These are phyloP conservation scores for Panthera leo DNA, from an alignment of 2,113 vertebrate species.

Conservation along the genomic window DNA sequence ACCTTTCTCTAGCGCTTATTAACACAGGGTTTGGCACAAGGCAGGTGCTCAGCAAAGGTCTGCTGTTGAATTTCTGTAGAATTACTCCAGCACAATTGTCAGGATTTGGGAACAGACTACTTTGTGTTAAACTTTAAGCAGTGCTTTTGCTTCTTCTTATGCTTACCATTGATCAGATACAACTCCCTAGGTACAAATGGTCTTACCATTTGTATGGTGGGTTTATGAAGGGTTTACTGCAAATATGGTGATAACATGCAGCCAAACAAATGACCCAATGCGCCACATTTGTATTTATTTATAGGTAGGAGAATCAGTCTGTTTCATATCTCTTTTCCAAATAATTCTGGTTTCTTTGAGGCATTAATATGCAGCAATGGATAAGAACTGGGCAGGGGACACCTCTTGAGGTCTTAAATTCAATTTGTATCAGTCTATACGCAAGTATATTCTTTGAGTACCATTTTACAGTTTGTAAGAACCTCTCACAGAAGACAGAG, in stretches of 20 bases:
- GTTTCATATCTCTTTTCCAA: not conserved
- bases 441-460: not conserved
- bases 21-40: constrained; percentile 39
- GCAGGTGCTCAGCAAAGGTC: not conserved
- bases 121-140: not conserved
- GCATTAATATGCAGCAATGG: not conserved
- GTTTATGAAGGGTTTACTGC: not conserved
- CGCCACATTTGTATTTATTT: not conserved
- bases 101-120: not conserved
- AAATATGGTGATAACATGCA: not conserved
- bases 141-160: not conserved
- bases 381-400: not conserved
- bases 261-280: not conserved
- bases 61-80: constrained; percentile 5
- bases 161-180: not conserved
- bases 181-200: not conserved
- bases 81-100: not conserved
- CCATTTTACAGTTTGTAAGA: not conserved
- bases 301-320: not conserved
- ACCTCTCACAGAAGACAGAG: not conserved
- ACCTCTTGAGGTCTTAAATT: not conserved
- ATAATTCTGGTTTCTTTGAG: not conserved
- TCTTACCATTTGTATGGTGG: not conserved
- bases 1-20: constrained; percentile 1
- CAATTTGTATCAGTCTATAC: not conserved